Percentiles rank a stretch among this genome's conserved stretches.
These are phyloP conservation scores for Papio anubis DNA, from an alignment of 2,113 vertebrate genomes.

Conservation along the genomic window DNA sequence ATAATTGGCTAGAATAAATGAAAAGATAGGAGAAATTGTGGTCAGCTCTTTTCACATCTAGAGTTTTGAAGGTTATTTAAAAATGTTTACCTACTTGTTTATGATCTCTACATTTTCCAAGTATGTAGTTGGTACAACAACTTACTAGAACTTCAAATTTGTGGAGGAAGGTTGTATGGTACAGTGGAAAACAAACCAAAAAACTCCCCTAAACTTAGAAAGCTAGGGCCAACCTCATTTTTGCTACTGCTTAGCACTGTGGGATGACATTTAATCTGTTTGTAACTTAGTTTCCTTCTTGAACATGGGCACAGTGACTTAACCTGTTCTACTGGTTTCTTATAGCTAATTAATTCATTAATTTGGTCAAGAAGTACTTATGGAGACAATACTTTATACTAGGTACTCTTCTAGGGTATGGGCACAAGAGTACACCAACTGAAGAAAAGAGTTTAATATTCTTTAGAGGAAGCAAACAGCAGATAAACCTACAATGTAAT, in stretches of 20 bases:
- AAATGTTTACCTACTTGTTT: neutral
- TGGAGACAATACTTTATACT: neutral
- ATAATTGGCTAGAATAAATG: neutral
- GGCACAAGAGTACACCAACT: neutral
- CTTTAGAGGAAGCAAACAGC: neutral
- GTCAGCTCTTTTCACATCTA: neutral
- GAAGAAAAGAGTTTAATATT: neutral
- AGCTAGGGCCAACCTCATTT: neutral
- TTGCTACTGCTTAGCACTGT: neutral
- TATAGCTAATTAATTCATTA: neutral
- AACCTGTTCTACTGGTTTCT: neutral
- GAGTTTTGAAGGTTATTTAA: neutral
- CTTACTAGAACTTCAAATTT: neutral
- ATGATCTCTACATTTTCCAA: neutral
- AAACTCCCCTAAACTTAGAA: neutral
- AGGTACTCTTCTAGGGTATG: neutral
- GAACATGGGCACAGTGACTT: neutral
- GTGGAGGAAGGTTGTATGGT: neutral
- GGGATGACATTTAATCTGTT: neutral
- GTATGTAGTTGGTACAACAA: neutral
- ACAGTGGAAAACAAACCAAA: no score
- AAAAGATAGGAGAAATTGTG: neutral
- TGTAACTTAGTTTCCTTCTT: neutral
- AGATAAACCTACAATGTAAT: neutral
- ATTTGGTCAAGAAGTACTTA: neutral